phyloP scores from a whole-genome alignment of 2,797 vertebrate species.

The Sebastes jordani region DNA sequence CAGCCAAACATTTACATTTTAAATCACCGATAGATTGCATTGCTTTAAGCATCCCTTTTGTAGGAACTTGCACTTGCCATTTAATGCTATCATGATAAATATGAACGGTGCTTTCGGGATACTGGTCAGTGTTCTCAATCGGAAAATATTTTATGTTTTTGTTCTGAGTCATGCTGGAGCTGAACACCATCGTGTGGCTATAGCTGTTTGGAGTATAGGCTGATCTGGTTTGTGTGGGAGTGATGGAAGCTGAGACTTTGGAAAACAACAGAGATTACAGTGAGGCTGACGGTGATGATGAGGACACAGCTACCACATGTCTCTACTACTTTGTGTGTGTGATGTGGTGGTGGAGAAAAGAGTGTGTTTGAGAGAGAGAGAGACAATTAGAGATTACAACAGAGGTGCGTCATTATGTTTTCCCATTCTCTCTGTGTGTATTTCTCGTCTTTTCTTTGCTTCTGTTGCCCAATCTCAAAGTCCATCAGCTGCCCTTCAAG shows the following conservation, averaged over 20 bases:
- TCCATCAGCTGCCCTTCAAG: neutral
- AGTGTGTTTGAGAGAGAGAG: neutral
- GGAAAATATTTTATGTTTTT: slow-evolving; percentile 34
- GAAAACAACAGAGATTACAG: slow-evolving; percentile 41
- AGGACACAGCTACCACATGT: slow-evolving; percentile 24
- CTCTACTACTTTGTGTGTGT: slow-evolving; percentile 28
- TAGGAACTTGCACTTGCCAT: neutral
- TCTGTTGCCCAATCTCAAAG: neutral
- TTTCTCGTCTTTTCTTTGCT: neutral
- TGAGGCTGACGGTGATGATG: slow-evolving; percentile 25
- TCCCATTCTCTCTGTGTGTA: neutral
- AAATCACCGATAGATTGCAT: neutral
- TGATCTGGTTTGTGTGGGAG: slow-evolving; percentile 44
- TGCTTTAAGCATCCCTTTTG: neutral
- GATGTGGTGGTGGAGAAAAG: slow-evolving; percentile 34
- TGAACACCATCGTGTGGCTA: neutral
- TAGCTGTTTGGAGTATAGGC: slow-evolving; percentile 21
- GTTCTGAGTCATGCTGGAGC: slow-evolving; percentile 38
- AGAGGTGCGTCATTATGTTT: slow-evolving; percentile 3
- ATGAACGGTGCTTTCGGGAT: neutral
- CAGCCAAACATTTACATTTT: neutral
- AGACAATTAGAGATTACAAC: slow-evolving; percentile 29
- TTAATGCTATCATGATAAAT: neutral
- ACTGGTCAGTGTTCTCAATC: neutral
- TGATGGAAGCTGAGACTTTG: slow-evolving; percentile 23